Evolutionary conservation across 2,113 vertebrate species (phyloP).

Genomic region (Dendropsophus ebraccatus): DNA sequence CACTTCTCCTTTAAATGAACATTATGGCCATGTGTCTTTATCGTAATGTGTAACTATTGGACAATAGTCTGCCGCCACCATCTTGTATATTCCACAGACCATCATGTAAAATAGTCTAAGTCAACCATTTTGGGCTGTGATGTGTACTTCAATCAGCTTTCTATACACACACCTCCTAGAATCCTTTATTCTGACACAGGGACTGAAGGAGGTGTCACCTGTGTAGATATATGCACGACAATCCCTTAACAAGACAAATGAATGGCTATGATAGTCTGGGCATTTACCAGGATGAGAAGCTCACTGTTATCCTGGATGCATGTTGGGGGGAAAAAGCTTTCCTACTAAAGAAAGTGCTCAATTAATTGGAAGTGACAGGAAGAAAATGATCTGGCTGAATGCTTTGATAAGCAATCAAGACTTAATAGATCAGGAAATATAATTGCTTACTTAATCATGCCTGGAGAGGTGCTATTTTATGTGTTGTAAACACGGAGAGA

Average conservation of each 20-base stretch:
- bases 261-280: conserved; percentile 46
- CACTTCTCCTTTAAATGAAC: no score
- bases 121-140: not conserved
- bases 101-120: no score
- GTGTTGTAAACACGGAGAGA: conserved; percentile 53
- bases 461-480: conserved; percentile 61
- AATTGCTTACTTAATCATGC: conserved; percentile 77
- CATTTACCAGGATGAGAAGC: conserved; percentile 43
- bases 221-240: not conserved
- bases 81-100: no score
- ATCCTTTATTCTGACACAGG: not conserved
- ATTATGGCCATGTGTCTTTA: no score
- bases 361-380: conserved; percentile 75
- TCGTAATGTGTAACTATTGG: no score
- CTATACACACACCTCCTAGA: not conserved
- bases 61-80: no score
- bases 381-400: conserved; percentile 70
- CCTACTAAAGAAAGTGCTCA: conserved; percentile 58
- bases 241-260: conserved; percentile 54
- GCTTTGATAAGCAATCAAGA: conserved; percentile 72
- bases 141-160: no score
- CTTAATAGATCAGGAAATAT: conserved; percentile 74
- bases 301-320: conserved; percentile 40
- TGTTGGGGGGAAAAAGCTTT: conserved; percentile 46
- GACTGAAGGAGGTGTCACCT: conserved; percentile 16